Evolutionary conservation across 2,888 invertebrate genomes (phyloP).

Genomic region (Diadegma fenestrale): DNA sequence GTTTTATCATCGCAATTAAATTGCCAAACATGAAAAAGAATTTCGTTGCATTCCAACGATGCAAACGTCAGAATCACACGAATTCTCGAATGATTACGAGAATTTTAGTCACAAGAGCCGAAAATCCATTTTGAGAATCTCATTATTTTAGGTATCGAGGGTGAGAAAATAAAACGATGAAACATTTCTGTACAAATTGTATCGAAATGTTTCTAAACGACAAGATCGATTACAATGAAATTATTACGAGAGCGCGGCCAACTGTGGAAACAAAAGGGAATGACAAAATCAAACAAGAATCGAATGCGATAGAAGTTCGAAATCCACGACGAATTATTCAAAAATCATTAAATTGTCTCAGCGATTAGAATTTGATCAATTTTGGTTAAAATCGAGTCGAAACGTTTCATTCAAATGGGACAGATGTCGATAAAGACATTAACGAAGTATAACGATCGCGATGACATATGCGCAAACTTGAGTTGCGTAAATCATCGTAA

Average conservation of each 20-base stretch:
- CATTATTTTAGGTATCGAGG: not conserved
- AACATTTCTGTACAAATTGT: not conserved
- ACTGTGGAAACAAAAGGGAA: not conserved
- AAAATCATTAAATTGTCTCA: not conserved
- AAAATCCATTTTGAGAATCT: not conserved
- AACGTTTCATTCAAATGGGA: not conserved
- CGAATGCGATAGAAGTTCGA: not conserved
- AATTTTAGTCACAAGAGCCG: not conserved
- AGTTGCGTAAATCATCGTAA: not conserved
- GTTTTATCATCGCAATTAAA: too few relatives aligned
- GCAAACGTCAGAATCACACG: too few relatives aligned
- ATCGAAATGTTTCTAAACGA: not conserved
- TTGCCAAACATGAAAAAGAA: too few relatives aligned
- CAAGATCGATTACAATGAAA: not conserved
- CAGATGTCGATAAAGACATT: not conserved
- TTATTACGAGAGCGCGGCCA: not conserved
- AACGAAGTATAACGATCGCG: not conserved
- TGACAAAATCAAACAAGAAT: not conserved
- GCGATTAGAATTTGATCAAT: not conserved
- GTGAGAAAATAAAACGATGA: not conserved
- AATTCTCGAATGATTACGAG: not conserved
- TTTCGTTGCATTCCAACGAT: too few relatives aligned
- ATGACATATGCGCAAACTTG: not conserved
- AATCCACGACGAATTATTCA: not conserved
- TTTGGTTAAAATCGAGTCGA: not conserved